Base-by-base conservation (phyloP, 2,113 vertebrate species). In the Hucho hucho region DNA sequence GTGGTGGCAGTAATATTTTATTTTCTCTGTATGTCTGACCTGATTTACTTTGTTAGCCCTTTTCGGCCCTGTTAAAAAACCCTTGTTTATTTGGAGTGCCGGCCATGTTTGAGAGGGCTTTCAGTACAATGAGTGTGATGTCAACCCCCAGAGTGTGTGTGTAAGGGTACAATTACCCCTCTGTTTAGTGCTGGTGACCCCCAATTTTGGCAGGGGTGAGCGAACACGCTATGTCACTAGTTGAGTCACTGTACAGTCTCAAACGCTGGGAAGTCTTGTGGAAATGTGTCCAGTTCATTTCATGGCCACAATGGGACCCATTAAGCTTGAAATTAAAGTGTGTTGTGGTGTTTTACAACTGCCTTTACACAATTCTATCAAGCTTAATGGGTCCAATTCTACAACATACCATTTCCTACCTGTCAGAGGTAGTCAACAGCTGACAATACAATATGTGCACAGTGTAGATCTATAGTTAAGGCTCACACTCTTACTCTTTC, bases 231-330 rank as follows among this genome's bases (percentile, higher is more conserved):
- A 37, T 75, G 74, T 83, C 75, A 77, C 82, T 68, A 64, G 74
- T 75, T 69, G 75, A 85, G 75, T 79, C 81, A 77, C 79, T 76
- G 68, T 75, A 78, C 14, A 69, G 78, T 88, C 72, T 2, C 65
- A 25, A 61, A 73, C 56, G 78, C 73, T 69, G 67, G 56, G 59
- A 73, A 65, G 70, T n/a, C 47, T 72, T 73, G 58, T 72, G 69
- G 56, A 67, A 69, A 64, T 46, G 63, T 66, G 75, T 73, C 76
- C 56, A 69, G 53, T 29, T 68, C 26, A 63, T 69, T 78, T 79
- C 59, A 78, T 29, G 49, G 59, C 37, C 70, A 74, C 72, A 84
- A 77, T 77, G 76, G 61, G 68, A 68, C 14, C 72, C 26, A 75
- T 75, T 76, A 75, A 84, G 78, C 32, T 75, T 70, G 63, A 72